Evolutionary conservation across 2,113 vertebrate genomes (phyloP).

Genomic region (Petroica traversi): DNA sequence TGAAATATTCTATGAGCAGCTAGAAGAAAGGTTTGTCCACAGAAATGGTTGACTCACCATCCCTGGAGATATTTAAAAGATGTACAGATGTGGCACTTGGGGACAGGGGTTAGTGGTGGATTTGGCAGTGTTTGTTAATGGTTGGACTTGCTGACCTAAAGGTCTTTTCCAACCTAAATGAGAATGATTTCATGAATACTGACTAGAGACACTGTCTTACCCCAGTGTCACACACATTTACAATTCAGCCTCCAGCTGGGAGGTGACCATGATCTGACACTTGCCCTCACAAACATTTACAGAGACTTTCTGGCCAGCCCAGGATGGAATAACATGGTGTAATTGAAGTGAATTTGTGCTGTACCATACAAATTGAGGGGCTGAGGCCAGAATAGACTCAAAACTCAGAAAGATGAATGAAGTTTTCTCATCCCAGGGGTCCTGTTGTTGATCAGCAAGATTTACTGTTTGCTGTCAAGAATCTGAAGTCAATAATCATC

Average conservation of each 20-base stretch:
- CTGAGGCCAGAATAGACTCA: not conserved
- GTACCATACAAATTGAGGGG: not conserved
- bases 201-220: not conserved
- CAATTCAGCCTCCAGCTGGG: not conserved
- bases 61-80: not conserved
- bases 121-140: not conserved
- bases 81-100: not conserved
- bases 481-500: not conserved
- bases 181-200: not conserved
- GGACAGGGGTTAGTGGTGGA: not conserved
- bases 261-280: not conserved
- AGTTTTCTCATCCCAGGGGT: not conserved
- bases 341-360: not conserved
- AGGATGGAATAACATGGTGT: not conserved
- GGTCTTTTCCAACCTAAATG: not conserved
- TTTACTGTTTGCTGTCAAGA: constrained; percentile 12
- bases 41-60: not conserved
- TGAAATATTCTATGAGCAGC: not conserved
- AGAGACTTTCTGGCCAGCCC: not conserved
- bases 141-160: not conserved
- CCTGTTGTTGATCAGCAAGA: not conserved
- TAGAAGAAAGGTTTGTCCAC: not conserved
- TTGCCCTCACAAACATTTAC: not conserved
- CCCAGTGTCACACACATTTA: not conserved
- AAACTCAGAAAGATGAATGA: not conserved